Evolutionary conservation across 2,113 vertebrate genomes (phyloP).

Genomic region (Canis aureus): DNA sequence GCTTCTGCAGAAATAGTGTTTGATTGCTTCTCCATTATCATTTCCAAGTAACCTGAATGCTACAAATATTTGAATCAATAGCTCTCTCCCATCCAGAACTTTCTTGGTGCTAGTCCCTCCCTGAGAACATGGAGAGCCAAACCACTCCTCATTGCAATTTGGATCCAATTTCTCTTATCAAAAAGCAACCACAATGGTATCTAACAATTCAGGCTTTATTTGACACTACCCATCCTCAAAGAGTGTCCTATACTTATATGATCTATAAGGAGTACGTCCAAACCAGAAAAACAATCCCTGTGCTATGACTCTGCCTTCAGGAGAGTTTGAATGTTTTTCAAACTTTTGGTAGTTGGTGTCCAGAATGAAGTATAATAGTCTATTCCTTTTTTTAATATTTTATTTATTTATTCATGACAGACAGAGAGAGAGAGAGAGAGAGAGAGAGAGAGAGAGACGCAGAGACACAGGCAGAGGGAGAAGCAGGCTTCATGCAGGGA

Average conservation of each 20-base stretch:
- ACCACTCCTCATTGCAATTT: background rate
- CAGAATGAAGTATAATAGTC: background rate
- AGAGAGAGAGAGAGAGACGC: too few species aligned
- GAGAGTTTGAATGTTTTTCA: background rate
- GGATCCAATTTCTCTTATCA: slow-evolving; percentile 11
- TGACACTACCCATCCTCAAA: background rate
- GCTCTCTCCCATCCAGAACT: background rate
- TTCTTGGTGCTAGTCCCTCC: background rate
- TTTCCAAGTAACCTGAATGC: slow-evolving; percentile 4
- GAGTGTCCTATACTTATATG: background rate
- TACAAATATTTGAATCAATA: slow-evolving; percentile 41
- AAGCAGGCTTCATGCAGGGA: too few species aligned
- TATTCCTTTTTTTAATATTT: background rate
- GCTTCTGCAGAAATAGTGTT: background rate
- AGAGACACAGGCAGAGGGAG: too few species aligned
- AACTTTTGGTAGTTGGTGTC: background rate
- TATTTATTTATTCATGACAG: too few species aligned
- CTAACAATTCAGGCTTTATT: background rate
- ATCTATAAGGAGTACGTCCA: background rate
- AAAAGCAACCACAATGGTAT: background rate
- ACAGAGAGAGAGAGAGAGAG: too few species aligned
- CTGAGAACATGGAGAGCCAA: background rate
- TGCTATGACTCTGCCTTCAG: background rate
- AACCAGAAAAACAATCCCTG: background rate
- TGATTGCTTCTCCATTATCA: background rate